Base-by-base conservation (phyloP, 1,140 invertebrate genomes). In the Listronotus oregonensis region DNA sequence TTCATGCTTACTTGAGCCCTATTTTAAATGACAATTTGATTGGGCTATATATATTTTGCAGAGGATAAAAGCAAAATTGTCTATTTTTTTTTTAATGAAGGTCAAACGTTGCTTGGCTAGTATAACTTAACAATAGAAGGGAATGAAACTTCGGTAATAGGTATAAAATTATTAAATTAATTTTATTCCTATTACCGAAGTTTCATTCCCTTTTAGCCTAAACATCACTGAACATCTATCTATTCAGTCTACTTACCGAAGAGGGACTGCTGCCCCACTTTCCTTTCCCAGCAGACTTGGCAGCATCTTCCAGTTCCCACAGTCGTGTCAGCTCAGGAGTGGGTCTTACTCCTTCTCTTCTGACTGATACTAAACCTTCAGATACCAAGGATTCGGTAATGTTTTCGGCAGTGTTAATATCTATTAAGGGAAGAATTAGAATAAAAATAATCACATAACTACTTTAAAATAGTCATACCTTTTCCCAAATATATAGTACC, bases 281-380 rank as follows among this genome's bases (percentile, higher is more conserved):
- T 17, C 97, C 97, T 78, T 93, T 95, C 7, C 88, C 88, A 32
- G 90, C 90, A 43, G 87, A 75, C 79, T 95, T 97, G 0, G 97
- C 96, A 34, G 86, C 80, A 64, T 96, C 94, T 82, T 99, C 96
- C n/a, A 97, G 78, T 73, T 96, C 94, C 11, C 90, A 82, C 6
- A 98, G 80, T 42, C 83, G 85, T 65, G 85, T 83, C 31, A 87
- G 76, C 71, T 90, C 91, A 21, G 87, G 83, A 10, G 80, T 82
- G 51, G 86, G 86, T 46, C 89, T 85, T 18, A 90, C 85, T 6
- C 87, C 89, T 58, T 91, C 89, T 46, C 88, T 85, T 70, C 95
- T 87, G 0, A 97, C 92, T 54, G 88, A 88, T 0, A 91, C 93
- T 3, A 95, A 79, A 51, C 97, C 97, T 80, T 96, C 96, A 0